phyloP scores from a whole-genome alignment of 1,140 invertebrate species.

The Bombus sibiricus region DNA sequence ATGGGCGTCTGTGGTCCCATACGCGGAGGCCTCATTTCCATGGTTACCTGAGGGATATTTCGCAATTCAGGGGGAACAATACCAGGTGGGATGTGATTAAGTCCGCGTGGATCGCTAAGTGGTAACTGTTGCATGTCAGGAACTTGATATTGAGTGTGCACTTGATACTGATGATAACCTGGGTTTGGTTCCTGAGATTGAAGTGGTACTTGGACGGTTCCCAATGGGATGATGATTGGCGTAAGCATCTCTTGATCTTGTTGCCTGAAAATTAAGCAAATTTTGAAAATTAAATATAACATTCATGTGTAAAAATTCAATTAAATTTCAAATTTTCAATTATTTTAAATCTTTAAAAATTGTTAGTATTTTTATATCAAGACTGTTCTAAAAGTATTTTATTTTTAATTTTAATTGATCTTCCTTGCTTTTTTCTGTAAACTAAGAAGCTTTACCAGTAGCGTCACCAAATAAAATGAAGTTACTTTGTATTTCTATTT shows the following conservation, averaged over 20 bases:
- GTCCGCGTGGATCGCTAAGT: constrained; percentile 73
- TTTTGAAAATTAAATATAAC: background rate
- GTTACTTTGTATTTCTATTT: too few species aligned
- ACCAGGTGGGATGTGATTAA: constrained; percentile 73
- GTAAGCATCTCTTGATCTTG: constrained; percentile 78
- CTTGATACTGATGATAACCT: constrained; percentile 76
- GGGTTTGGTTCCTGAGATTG: constrained; percentile 73
- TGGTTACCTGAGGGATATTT: constrained; percentile 75
- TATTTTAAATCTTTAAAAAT: background rate
- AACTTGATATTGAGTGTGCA: constrained; percentile 78
- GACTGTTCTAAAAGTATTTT: too few species aligned
- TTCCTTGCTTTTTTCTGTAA: too few species aligned
- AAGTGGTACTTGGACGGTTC: constrained; percentile 79
- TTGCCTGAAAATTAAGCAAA: constrained; percentile 61
- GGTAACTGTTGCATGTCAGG: constrained; percentile 78
- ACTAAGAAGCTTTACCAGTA: too few species aligned
- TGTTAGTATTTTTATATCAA: too few species aligned
- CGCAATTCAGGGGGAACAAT: constrained; percentile 72
- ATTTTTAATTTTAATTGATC: background rate
- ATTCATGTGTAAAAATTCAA: background rate
- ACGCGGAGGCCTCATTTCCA: constrained; percentile 77
- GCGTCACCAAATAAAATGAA: too few species aligned
- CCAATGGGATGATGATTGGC: constrained; percentile 81
- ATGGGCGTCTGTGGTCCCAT: constrained; percentile 65
- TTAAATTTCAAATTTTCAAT: background rate